Percentiles rank a stretch among this genome's conserved stretches.
Evolutionary conservation across 2,113 vertebrate species (phyloP).

Genomic region (Heptranchias perlo): DNA sequence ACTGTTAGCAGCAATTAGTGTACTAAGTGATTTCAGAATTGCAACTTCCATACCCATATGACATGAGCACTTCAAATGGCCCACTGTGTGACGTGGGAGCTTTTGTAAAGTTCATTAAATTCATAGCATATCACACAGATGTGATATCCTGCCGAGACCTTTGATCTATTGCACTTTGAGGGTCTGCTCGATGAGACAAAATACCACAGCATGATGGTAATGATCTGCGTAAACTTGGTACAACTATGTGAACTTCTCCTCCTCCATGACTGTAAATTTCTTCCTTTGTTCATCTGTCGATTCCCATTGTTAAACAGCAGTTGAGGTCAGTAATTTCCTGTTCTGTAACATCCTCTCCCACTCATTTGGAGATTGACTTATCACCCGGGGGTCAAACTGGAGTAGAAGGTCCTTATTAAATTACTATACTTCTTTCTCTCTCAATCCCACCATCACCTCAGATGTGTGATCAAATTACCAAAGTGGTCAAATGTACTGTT

Average conservation of each 20-base stretch:
- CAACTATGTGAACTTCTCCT: neutral
- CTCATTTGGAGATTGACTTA: neutral
- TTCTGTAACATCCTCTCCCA: neutral
- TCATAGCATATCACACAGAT: neutral
- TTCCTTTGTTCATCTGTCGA: constrained; percentile 28
- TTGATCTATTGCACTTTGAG: neutral
- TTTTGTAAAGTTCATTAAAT: neutral
- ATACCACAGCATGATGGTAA: neutral
- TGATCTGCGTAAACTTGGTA: neutral
- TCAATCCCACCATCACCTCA: neutral
- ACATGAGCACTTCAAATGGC: neutral
- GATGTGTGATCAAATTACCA: neutral
- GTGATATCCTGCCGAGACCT: constrained; percentile 9
- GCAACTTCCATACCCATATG: neutral
- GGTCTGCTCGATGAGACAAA: neutral
- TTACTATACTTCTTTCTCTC: neutral
- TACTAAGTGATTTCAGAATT: neutral
- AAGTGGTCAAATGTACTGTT: neutral
- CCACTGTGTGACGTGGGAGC: neutral
- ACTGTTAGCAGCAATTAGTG: neutral
- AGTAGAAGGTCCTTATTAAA: constrained; percentile 7
- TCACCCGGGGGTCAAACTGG: neutral
- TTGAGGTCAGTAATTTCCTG: constrained; percentile 33
- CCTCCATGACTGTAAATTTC: neutral
- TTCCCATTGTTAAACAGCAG: constrained; percentile 10